These are phyloP conservation scores for Microctenopoma stevenorrisi DNA, from an alignment of 2,797 vertebrate species.

Conservation along the genomic window DNA sequence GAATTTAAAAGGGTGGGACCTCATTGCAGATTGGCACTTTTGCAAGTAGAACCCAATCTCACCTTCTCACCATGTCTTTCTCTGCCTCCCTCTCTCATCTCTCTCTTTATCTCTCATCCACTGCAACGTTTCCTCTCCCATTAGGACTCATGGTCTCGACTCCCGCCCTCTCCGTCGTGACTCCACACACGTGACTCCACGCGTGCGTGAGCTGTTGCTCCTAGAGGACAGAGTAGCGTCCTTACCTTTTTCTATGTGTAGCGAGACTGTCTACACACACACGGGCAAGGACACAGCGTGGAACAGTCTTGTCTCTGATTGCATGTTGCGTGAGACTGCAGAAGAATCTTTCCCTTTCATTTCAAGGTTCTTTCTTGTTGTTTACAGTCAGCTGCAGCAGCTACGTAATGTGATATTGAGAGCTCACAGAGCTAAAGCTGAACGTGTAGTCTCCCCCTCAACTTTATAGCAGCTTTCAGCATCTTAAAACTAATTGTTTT, in stretches of 20 bases:
- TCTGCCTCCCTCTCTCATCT: background rate
- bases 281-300: constrained; percentile 32
- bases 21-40: constrained; percentile 33
- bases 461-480: background rate
- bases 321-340: background rate
- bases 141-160: constrained; percentile 26
- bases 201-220: constrained; percentile 9
- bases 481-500: background rate
- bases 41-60: constrained; percentile 13
- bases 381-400: background rate
- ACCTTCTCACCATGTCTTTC: background rate
- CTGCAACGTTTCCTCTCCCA: constrained; percentile 5
- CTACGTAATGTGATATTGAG: background rate
- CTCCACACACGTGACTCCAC: constrained; percentile 21
- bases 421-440: background rate
- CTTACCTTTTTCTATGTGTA: constrained; percentile 27
- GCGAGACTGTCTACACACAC: constrained; percentile 18
- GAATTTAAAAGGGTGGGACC: constrained; percentile 47
- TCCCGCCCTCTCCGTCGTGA: constrained; percentile 2
- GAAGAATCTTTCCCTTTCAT: background rate
- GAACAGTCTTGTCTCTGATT: background rate
- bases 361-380: background rate
- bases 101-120: constrained; percentile 4
- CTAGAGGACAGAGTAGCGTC: constrained; percentile 17
- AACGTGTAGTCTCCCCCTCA: background rate